phyloP scores from a whole-genome alignment of 2,888 invertebrate genomes.

The Rugalucina vietnamica region DNA sequence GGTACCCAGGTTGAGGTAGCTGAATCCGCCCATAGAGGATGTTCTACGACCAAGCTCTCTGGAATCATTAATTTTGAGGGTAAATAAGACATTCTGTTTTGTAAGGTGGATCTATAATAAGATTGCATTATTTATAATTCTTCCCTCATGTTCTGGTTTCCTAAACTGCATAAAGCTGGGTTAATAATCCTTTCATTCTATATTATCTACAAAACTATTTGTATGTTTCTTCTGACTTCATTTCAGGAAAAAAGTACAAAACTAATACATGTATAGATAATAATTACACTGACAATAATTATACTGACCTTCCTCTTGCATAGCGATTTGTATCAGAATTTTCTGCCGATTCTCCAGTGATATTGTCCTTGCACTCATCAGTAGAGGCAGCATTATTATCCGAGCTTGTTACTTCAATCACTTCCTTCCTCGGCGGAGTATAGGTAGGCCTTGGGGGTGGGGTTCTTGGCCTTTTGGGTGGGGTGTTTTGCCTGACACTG shows the following conservation, averaged over 20 bases:
- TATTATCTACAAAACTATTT: no score
- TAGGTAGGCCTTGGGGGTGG: not conserved
- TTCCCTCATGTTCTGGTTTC: no score
- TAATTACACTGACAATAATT: no score
- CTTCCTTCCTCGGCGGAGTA: not conserved
- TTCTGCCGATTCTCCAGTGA: not conserved
- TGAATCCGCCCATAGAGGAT: slow-evolving; percentile 63
- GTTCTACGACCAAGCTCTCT: slow-evolving; percentile 45
- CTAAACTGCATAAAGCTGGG: no score
- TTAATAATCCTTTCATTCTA: no score
- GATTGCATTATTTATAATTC: no score
- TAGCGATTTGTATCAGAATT: not conserved
- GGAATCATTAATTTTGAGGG: not conserved
- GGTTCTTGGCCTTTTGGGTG: no score
- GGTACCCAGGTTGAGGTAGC: slow-evolving; percentile 55
- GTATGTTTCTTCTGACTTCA: no score
- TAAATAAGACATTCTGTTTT: no score
- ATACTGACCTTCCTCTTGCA: not conserved
- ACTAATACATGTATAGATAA: no score
- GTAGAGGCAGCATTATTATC: not conserved
- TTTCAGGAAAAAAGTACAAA: no score
- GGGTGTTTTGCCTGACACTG: not conserved
- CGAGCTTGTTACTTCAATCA: slow-evolving; percentile 7
- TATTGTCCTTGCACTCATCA: not conserved
- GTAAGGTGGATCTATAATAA: no score